Evolutionary conservation across 1,140 invertebrate species (phyloP), one percentile per base, ranked within the genome.

Genomic region (Eufriesea mexicana): DNA sequence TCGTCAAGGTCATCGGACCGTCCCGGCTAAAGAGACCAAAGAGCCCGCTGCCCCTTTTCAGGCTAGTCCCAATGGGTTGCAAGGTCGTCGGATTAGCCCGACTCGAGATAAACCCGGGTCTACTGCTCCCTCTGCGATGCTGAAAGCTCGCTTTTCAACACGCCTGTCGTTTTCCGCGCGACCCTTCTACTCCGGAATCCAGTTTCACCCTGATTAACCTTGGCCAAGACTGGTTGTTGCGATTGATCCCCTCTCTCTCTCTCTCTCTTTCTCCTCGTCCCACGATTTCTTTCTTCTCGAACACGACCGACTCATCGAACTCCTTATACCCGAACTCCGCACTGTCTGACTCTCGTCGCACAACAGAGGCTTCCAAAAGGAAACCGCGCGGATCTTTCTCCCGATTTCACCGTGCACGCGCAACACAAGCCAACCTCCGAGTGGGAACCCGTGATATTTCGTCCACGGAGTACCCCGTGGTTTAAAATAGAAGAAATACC

Each of bases 1-100:
- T 79, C 67, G 86, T 86, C 84, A 85, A 86, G 84, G 86, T 81
- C 74, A 57, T 55, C 55, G 61, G 67, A 75, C 59, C 70, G 73
- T n/a, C 81, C 77, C 77, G 47, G 16, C 67, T 55, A 51, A 20
- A 16, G 35, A 35, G 35, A 35, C 35, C 35, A 35, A 35, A 35
- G 59, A 51, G 66, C 16, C 45, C 7, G 14, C 28, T 51, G 23
- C 57, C n/a, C 7, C 16, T n/a, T 16, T 6, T 51, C 28, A 47
- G 35, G 7, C 20, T 45, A 35, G 42, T 35, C 61, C 25, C 72
- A 61, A 77, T 47, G 64, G 10, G 42, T n/a, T 12, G 18, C 28
- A 35, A 35, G 35, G 35, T 35, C 35, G 35, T 10, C 16, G 7
- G n/a, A 45, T 61, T 18, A n/a, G 14, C 47, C 45, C 16, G 59